A percentile compares a stretch with the other conserved stretches of the same genome.
phyloP scores from a whole-genome alignment of 2,113 vertebrate species.

The Pluvialis apricaria region DNA sequence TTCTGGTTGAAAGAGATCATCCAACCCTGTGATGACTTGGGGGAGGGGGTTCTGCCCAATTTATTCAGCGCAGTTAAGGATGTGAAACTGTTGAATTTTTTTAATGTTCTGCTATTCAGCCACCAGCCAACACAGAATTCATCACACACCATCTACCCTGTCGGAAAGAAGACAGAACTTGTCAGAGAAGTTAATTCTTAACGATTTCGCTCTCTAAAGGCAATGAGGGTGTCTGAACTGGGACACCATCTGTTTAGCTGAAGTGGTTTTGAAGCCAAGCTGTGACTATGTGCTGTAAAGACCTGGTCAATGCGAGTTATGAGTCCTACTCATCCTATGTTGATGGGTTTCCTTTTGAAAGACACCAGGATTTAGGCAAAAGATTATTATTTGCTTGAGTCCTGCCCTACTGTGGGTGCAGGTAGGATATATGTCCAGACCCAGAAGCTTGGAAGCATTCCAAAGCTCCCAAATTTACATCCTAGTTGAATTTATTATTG shows the following conservation, averaged over 20 bases:
- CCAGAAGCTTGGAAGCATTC: background rate
- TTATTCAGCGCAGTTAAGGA: background rate
- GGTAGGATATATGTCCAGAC: background rate
- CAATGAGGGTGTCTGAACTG: background rate
- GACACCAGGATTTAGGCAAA: background rate
- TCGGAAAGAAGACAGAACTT: background rate
- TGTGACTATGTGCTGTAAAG: background rate
- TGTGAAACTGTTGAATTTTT: background rate
- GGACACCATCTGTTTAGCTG: background rate
- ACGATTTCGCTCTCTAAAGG: background rate
- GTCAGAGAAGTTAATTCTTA: background rate
- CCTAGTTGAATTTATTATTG: background rate
- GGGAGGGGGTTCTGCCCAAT: background rate
- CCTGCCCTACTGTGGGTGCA: background rate
- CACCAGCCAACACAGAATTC: background rate
- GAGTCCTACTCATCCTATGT: background rate
- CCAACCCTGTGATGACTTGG: background rate
- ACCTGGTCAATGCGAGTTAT: background rate
- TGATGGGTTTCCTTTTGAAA: background rate
- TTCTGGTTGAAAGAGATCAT: background rate
- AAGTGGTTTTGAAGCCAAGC: background rate
- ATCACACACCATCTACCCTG: background rate
- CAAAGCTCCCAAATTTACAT: background rate
- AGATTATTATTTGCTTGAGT: background rate
- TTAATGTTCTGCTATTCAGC: background rate